A percentile compares a stretch with the other conserved stretches of the same genome.
Conservation (phyloP, 2,888 invertebrate species). For the Macrophya annulata region DNA sequence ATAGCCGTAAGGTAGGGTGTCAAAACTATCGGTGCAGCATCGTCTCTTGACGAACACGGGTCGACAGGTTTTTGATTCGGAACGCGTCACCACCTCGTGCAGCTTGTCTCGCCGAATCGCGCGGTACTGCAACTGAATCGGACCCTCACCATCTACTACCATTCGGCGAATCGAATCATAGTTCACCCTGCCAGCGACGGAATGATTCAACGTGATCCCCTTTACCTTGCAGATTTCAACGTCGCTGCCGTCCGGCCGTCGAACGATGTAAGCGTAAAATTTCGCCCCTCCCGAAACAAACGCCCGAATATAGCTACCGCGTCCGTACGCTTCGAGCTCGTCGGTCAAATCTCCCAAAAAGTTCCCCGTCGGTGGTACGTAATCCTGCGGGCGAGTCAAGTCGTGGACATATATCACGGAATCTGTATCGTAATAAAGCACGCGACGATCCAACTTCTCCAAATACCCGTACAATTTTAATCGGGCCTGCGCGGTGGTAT, state of each 20-base stretch:
- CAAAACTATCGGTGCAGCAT: neutral
- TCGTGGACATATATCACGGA: constrained; percentile 67
- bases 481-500: constrained; percentile 71
- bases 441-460: constrained; percentile 67
- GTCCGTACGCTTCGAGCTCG: constrained; percentile 68
- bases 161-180: constrained; percentile 54
- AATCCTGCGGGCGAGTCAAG: constrained; percentile 1
- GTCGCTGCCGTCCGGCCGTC: constrained; percentile 48
- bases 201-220: constrained; percentile 60
- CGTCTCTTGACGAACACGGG: neutral
- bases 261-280: constrained; percentile 70
- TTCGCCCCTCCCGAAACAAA: constrained; percentile 74
- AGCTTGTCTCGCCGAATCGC: neutral
- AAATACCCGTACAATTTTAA: constrained; percentile 71
- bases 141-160: neutral
- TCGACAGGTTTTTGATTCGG: constrained; percentile 17
- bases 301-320: constrained; percentile 68
- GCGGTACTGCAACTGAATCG: neutral
- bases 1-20: neutral
- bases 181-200: constrained; percentile 55
- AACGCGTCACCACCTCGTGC: constrained; percentile 10
- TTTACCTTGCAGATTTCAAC: constrained; percentile 59
- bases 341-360: constrained; percentile 60
- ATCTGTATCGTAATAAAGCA: constrained; percentile 75
- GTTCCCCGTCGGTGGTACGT: constrained; percentile 64